A percentile compares a stretch with the other conserved stretches of the same genome.
Evolutionary conservation across 2,797 vertebrate species (phyloP).

Genomic region (Ctenochaetus hawaiiensis): DNA sequence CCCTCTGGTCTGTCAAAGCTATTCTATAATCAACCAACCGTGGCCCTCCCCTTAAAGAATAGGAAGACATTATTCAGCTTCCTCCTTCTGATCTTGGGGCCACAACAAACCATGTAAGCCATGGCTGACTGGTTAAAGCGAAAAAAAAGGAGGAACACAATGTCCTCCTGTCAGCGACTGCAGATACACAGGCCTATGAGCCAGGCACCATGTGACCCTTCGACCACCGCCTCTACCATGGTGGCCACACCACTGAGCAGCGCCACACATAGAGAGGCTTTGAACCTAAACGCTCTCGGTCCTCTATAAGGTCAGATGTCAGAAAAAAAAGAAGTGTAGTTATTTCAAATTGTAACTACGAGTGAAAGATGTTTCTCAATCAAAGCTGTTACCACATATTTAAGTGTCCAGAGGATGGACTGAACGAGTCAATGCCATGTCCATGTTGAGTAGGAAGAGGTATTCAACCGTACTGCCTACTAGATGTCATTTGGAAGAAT

Average conservation of each 20-base stretch:
- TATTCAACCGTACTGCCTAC: constrained; percentile 47
- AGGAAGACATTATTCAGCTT: constrained; percentile 90
- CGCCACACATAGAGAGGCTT: constrained; percentile 73
- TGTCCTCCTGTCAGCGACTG: constrained; percentile 80
- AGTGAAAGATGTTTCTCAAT: constrained; percentile 62
- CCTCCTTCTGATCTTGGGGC: constrained; percentile 87
- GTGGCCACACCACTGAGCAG: constrained; percentile 68
- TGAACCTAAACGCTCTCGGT: constrained; percentile 65
- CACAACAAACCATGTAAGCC: constrained; percentile 87
- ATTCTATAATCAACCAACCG: constrained; percentile 88
- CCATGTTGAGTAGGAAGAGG: constrained; percentile 26
- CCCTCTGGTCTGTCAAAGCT: constrained; percentile 87
- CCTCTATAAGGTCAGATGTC: constrained; percentile 60
- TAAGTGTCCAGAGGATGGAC: constrained; percentile 45
- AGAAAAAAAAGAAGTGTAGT: constrained; percentile 43
- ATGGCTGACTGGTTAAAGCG: constrained; percentile 86
- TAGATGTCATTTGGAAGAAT: constrained; percentile 54
- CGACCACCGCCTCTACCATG: constrained; percentile 66
- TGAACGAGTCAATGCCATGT: constrained; percentile 43
- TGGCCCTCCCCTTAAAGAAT: constrained; percentile 86
- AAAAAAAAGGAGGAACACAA: constrained; percentile 78
- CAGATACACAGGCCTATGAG: constrained; percentile 77
- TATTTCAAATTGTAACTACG: constrained; percentile 46
- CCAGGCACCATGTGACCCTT: constrained; percentile 73
- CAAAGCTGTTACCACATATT: constrained; percentile 52